phyloP scores from a whole-genome alignment of 2,888 invertebrate genomes.

The Eilema sororculum region DNA sequence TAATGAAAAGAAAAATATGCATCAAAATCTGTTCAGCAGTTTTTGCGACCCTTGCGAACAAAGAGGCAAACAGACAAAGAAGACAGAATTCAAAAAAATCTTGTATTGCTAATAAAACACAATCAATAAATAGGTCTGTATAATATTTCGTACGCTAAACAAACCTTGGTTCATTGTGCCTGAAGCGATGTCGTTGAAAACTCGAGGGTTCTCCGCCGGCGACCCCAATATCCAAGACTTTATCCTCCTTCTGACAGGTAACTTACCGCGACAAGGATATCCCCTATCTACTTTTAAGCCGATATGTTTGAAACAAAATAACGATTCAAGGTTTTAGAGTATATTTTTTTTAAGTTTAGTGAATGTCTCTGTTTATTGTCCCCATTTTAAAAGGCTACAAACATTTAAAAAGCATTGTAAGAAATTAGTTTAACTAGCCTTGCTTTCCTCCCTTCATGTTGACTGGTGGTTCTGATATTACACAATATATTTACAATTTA shows the following conservation, averaged over 20 bases:
- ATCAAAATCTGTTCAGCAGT: no score
- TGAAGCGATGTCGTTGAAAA: slow-evolving; percentile 53
- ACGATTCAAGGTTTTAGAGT: slow-evolving; percentile 25
- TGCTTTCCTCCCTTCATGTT: no score
- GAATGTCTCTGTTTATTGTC: background rate
- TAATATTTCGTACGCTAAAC: slow-evolving; percentile 29
- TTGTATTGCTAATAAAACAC: background rate
- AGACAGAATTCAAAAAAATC: no score
- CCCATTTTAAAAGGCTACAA: no score
- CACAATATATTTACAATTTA: no score
- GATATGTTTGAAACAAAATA: slow-evolving; percentile 54
- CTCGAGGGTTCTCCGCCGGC: slow-evolving; percentile 56
- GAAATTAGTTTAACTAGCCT: no score
- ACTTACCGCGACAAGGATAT: slow-evolving; percentile 59
- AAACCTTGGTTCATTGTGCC: slow-evolving; percentile 50
- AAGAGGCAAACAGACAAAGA: no score
- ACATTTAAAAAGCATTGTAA: no score
- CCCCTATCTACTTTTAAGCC: slow-evolving; percentile 56
- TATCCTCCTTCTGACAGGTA: slow-evolving; percentile 63
- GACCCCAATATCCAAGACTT: slow-evolving; percentile 63
- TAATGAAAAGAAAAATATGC: no score
- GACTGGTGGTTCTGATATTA: no score
- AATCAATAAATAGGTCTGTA: background rate
- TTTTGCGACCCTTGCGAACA: no score
- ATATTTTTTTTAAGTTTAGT: slow-evolving; percentile 10